Evolutionary conservation across 1,140 invertebrate species (phyloP), one percentile per base, ranked within the genome.

Genomic region (Drosophila grimshawi): DNA sequence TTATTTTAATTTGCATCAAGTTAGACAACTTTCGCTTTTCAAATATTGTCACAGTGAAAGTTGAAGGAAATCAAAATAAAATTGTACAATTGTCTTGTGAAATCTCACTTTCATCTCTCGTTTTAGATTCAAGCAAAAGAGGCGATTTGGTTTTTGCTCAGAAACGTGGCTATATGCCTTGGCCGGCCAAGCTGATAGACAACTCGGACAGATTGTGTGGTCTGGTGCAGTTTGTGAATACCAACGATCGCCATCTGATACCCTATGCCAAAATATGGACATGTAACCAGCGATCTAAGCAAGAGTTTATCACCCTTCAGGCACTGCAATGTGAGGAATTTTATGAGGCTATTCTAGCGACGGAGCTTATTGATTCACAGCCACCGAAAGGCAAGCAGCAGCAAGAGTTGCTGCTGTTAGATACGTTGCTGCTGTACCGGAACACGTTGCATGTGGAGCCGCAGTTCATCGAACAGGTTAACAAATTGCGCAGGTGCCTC

Each of bases 131-230:
- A 4, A 45, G 57, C 4, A 29, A 6, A 6, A 46, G 32, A 5
- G 55, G 41, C 0, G 68, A 81, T 3, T 7, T 81, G 4, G 70
- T 82, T 2, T 82, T 82, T 49, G 80, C 75, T 0, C 11, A 76
- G 39, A 11, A 45, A 0, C 0, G 0, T 3, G 80, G 75, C 3
- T 76, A 60, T 29, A 7, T 78, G 3, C 27, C 70, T 3, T 82
- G 80, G 80, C 80, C 76, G 5, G 70, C 11, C 2, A 45, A n/a
- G 6, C 6, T 81, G 1, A 11, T 62, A 2, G 41, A 5, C 0
- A 74, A 49, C 2, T 55, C 7, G 2, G 3, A 27, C 1, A 8
- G 2, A 0, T 3, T 1, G 7, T 0, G 3, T 1, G 19, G 39
- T 5, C 1, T 56, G 4, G 35, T 76, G 2, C n/a, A 46, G 7